Percentiles rank a stretch among this genome's conserved stretches.
Evolutionary conservation across 30 jellyfish, hydroid and myxozoan genomes (phyloP).

Genomic region (Aurelia coerulea): DNA sequence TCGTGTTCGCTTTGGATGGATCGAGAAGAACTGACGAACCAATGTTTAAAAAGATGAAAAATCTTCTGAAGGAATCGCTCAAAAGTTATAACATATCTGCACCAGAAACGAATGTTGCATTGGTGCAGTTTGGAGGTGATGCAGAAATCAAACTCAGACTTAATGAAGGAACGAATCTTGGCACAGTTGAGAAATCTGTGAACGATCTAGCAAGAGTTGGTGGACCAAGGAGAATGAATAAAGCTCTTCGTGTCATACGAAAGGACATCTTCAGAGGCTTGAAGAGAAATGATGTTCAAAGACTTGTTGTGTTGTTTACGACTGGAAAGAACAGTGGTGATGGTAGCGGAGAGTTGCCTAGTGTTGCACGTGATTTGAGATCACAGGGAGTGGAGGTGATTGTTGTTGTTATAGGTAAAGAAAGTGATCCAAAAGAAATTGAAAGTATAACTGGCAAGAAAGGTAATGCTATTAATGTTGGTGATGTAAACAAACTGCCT

Average conservation of each 20-base stretch:
- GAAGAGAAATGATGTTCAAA: slow-evolving; percentile 3
- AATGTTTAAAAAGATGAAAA: slow-evolving; percentile 45
- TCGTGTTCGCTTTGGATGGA: slow-evolving; percentile 50
- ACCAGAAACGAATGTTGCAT: slow-evolving; percentile 34
- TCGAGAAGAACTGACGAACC: not conserved
- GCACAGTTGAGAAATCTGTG: not conserved
- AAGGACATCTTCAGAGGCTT: slow-evolving; percentile 31
- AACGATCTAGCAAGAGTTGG: slow-evolving; percentile 46
- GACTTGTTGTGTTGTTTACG: slow-evolving; percentile 51
- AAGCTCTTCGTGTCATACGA: slow-evolving; percentile 48
- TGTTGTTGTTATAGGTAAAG: slow-evolving; percentile 70
- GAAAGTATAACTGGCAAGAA: slow-evolving; percentile 42
- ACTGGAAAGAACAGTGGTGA: slow-evolving; percentile 73
- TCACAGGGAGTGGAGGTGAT: slow-evolving; percentile 71
- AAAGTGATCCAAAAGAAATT: slow-evolving; percentile 34
- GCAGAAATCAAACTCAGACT: slow-evolving; percentile 13
- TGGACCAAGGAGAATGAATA: slow-evolving; percentile 80
- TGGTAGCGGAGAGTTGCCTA: slow-evolving; percentile 53
- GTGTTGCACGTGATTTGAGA: slow-evolving; percentile 53
- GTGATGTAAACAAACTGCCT: slow-evolving; percentile 45
- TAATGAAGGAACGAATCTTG: slow-evolving; percentile 3
- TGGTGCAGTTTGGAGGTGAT: slow-evolving; percentile 44
- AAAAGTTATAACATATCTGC: slow-evolving; percentile 58
- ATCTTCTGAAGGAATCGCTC: slow-evolving; percentile 43
- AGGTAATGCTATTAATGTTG: slow-evolving; percentile 43